Evolutionary conservation across 2,113 vertebrate genomes (phyloP), one percentile per base, ranked within the genome.

Genomic region (Oryzias javanicus): DNA sequence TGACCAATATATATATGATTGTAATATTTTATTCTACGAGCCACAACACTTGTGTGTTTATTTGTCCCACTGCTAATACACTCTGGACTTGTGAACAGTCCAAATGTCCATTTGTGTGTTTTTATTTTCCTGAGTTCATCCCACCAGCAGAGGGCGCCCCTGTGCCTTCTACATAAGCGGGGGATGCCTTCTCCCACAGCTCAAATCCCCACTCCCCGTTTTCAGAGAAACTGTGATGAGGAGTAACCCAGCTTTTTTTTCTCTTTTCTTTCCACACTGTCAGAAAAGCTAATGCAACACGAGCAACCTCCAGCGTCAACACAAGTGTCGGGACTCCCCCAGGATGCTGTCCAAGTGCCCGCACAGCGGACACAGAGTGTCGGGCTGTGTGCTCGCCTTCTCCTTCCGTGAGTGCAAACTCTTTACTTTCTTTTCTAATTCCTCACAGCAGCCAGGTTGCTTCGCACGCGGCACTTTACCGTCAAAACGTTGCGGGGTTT

Each of bases 131-230:
- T 44, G 68, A 55, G 12, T 52, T 17, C 55, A 45, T 83, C 64
- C 74, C 48, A 58, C 84, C 90, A 73, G 70, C 65, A 89, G 90
- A 86, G 88, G 42, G 86, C 86, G 91, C 71, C 66, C 70, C 74
- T 72, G 90, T 70, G 82, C 79, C 87, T 78, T 25, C 4, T 1
- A 51, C 65, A 49, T 24, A 62, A 35, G 63, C 17, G 48, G 45
- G 7, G 72, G 67, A 60, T 51, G 55, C 55, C 72, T 72, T 62
- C 70, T 55, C 42, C 67, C 63, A 2, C 20, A 64, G 62, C 71
- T 54, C 67, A 47, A 35, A 73, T 35, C 10, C 76, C 68, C 79
- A 67, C 74, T 71, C 70, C 76, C 73, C 73, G 83, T 74, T 76
- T 60, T 50, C 75, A 20, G 75, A 55, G 67, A 59, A 78, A 75